Base-by-base conservation (phyloP, 2,888 invertebrate genomes). In the Mesorhabditis sp. region DNA sequence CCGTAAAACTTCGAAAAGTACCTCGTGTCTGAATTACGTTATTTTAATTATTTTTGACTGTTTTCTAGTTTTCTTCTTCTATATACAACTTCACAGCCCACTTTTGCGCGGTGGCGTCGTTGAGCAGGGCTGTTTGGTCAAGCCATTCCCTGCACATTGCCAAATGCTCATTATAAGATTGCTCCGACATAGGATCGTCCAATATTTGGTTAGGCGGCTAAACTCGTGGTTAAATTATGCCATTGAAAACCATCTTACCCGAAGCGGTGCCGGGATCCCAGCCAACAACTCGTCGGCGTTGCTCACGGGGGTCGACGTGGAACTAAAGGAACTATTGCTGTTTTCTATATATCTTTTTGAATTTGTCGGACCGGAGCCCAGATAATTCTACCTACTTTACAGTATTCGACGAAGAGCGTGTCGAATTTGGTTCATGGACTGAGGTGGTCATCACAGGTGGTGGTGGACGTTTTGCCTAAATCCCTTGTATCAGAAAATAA, bases 81-180 rank as follows among this genome's bases (percentile, higher is more conserved):
- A 28, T 28, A 28, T 28, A 28, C 28, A 28, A 28, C 28, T 28
- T 28, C 28, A 50, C n/a, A 10, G 2, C 58, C n/a, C 58, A 50
- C 58, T 50, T 50, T 50, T 50, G 58, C n/a, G 58, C 58, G n/a
- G 58, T 50, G 58, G 58, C 58, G 7, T 50, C 58, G 7, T 50
- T 10, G 7, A 50, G n/a, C 10, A 50, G 7, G n/a, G 7, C n/a
- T n/a, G 58, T 13, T 10, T 50, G n/a, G n/a, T 50, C 58, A 2
- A 50, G n/a, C 58, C 58, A 50, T 50, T 50, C 58, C 58, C 58
- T 50, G 58, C 58, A 50, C 58, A 50, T 50, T n/a, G 58, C 58
- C 58, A 50, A 50, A 50, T 50, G 58, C 58, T 50, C 58, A n/a
- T 50, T 50, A n/a, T 50, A 50, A 10, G 58, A 50, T 50, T 50